Evolutionary conservation across 2,113 vertebrate genomes (phyloP).

Genomic region (Lasiurus cinereus): DNA sequence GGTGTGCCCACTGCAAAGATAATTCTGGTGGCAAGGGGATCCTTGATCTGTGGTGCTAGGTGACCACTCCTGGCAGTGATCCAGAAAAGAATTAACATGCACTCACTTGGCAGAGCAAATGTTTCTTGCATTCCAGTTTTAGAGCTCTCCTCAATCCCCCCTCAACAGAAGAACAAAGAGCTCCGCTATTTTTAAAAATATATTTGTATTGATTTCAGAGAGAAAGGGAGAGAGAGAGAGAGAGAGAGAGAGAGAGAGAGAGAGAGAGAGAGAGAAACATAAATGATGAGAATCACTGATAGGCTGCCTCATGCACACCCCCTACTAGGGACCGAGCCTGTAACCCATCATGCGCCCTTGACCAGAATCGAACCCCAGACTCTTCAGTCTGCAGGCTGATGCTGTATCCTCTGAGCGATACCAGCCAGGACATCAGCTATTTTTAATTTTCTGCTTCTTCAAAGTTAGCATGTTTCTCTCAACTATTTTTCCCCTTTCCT

Average conservation of each 20-base stretch:
- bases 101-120: conserved; percentile 18
- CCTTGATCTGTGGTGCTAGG: neutral
- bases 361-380: too few relatives aligned
- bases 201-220: too few relatives aligned
- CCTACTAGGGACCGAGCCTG: too few relatives aligned
- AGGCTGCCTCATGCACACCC: too few relatives aligned
- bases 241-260: too few relatives aligned
- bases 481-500: conserved; percentile 20
- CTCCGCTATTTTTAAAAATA: neutral
- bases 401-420: too few relatives aligned
- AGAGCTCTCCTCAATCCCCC: neutral
- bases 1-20: neutral
- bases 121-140: conserved; percentile 24
- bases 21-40: conserved; percentile 7
- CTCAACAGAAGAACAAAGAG: neutral
- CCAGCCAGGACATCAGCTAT: neutral
- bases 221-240: too few relatives aligned
- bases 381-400: too few relatives aligned
- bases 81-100: conserved; percentile 51
- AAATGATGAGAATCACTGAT: too few relatives aligned
- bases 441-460: conserved; percentile 62
- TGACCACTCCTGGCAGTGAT: conserved; percentile 16
- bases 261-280: too few relatives aligned
- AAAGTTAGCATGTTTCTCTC: conserved; percentile 56
- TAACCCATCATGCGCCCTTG: too few relatives aligned